Base-by-base conservation (phyloP, 2,888 invertebrate genomes). In the Tachystola acroxantha region DNA sequence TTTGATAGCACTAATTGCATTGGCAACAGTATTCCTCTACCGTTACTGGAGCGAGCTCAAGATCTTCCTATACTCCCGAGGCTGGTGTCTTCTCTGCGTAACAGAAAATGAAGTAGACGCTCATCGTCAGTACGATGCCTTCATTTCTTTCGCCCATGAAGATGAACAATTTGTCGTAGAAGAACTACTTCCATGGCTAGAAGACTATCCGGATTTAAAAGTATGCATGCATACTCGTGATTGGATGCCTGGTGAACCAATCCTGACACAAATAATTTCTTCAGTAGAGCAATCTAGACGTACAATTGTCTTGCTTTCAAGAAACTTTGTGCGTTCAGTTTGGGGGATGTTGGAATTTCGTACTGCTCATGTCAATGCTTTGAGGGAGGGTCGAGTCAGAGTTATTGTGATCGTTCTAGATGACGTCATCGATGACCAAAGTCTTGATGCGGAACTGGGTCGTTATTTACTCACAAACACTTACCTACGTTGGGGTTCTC, bases 401-500 rank as follows among this genome's bases (percentile, higher is more conserved):
- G 91, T 95, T 28, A 82, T 95, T 0, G 85, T 95, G 1, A 73
- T 95, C 1, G 88, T 92, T 36, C 90, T 92, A 0, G 93, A 94
- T 24, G 65, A 65, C 10, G 86, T 89, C 0, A 65, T 86, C 14
- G 69, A 93, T 10, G 91, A 92, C 45, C 43, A 48, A 0, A 77
- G 46, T 0, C 26, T 54, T 0, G 49, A 57, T 0, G 45, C 47
- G 0, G 62, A 95, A 10, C 88, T 91, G 46, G 87, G 90, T 0
- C 46, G 54, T 0, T 94, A 95, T 58, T 74, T 95, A 5, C 88
- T 89, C 28, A 92, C 91, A 64, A 94, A 94, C 55, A 95, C 95
- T 0, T 95, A 94, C 49, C 85, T 95, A 1, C 91, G 92, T 47
- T 94, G 93, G 92, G 92, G 91, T 0, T 94, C 95, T 53, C 90